A percentile compares a stretch with the other conserved stretches of the same genome.
Evolutionary conservation across 2,113 vertebrate genomes (phyloP).

Genomic region (Lepus timidus): DNA sequence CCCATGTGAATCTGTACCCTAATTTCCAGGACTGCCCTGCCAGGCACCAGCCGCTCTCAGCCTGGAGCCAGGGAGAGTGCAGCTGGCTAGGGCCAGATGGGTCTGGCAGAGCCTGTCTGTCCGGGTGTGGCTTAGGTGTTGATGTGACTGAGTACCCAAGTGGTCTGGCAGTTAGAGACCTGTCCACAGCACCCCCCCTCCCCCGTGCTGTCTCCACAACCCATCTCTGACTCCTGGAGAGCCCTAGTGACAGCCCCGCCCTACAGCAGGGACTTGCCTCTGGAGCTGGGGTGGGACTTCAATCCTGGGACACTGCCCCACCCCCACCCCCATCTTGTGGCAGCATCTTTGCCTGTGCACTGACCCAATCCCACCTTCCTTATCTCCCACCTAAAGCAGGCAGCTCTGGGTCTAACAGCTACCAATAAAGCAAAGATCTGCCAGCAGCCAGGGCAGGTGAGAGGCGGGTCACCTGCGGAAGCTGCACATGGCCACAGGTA

Average conservation of each 20-base stretch:
- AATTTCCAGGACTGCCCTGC: background rate
- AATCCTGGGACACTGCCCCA: no score
- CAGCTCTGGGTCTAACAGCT: constrained; percentile 10
- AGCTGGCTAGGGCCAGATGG: constrained; percentile 19
- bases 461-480: background rate
- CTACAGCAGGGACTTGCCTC: background rate
- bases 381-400: constrained; percentile 8
- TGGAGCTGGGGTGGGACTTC: background rate
- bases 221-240: background rate
- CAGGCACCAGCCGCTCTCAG: constrained; percentile 33
- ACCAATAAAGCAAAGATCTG: constrained; percentile 7
- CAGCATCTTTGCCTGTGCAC: background rate
- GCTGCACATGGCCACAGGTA: background rate
- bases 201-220: accelerated
- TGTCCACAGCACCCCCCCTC: background rate
- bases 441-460: background rate
- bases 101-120: constrained; percentile 46
- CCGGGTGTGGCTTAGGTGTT: background rate
- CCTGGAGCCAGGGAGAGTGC: background rate
- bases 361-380: constrained; percentile 3
- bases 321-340: background rate
- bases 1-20: no score
- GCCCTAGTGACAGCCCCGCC: background rate
- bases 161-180: background rate
- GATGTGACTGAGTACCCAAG: background rate